Percentiles rank a stretch among this genome's conserved stretches.
Evolutionary conservation across 2,797 vertebrate genomes (phyloP).

Genomic region (Myoxocephalus aenaeus): DNA sequence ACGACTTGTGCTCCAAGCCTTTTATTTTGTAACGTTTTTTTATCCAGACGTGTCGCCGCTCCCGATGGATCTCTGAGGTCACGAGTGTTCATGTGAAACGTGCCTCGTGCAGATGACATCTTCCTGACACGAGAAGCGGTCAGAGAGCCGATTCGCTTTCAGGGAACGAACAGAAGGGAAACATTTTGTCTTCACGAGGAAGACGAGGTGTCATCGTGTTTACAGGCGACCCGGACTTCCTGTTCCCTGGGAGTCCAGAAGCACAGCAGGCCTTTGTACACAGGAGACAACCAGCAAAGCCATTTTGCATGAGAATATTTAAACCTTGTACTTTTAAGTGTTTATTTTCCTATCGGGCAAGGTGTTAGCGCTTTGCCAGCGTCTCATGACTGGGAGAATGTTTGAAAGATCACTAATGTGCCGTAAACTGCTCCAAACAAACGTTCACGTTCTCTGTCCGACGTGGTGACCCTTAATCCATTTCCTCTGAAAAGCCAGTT

Average conservation of each 20-base stretch:
- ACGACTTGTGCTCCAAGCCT: background rate
- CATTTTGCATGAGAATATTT: conserved; percentile 14
- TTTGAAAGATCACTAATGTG: background rate
- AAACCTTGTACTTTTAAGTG: conserved; percentile 6
- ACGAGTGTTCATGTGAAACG: background rate
- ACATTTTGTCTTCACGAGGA: background rate
- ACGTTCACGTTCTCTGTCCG: too few species aligned
- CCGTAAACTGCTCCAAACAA: background rate
- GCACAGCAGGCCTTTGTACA: conserved; percentile 27
- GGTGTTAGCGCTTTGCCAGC: conserved; percentile 23
- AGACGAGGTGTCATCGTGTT: conserved; percentile 55
- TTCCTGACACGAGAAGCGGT: conserved; percentile 12
- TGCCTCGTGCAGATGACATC: conserved; percentile 8
- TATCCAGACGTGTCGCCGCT: background rate
- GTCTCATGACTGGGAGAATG: background rate
- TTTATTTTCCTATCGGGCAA: conserved; percentile 28
- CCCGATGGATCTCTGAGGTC: background rate
- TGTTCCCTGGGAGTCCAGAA: conserved; percentile 33
- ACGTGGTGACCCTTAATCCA: background rate
- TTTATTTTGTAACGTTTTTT: background rate
- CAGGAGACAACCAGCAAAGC: conserved; percentile 33
- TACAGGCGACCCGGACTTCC: conserved; percentile 51
- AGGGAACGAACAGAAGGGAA: background rate
- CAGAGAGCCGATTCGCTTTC: background rate
- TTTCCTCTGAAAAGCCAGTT: background rate